Conservation (phyloP, 2,888 invertebrate species). For the Harpalus rufipes region DNA sequence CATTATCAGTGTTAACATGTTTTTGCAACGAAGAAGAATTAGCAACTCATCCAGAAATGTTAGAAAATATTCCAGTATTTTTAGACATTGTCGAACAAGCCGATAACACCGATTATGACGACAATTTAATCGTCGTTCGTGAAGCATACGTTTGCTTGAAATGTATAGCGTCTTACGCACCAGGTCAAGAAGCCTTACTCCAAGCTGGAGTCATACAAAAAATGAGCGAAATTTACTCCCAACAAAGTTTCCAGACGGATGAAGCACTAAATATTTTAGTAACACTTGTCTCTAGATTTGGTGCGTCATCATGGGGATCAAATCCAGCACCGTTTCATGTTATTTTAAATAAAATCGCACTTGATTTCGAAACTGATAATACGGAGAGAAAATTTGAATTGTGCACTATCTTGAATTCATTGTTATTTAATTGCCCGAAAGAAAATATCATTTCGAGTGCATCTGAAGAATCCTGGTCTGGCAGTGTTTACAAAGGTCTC, state of each 20-base stretch:
- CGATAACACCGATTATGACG: slow-evolving; percentile 91
- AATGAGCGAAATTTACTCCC: slow-evolving; percentile 92
- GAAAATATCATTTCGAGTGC: slow-evolving; percentile 82
- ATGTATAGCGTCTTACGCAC: slow-evolving; percentile 87
- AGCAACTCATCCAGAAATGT: slow-evolving; percentile 90
- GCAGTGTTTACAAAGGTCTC: slow-evolving; percentile 89
- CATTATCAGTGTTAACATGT: slow-evolving; percentile 90
- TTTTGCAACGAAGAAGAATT: slow-evolving; percentile 91
- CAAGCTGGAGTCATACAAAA: slow-evolving; percentile 88
- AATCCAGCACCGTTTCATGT: slow-evolving; percentile 90
- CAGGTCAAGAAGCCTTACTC: slow-evolving; percentile 89
- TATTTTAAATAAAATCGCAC: slow-evolving; percentile 88
- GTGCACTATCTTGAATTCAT: slow-evolving; percentile 87
- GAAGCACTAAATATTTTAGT: slow-evolving; percentile 91
- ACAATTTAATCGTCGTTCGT: slow-evolving; percentile 91
- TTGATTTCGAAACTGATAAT: slow-evolving; percentile 93
- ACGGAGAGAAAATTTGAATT: slow-evolving; percentile 94
- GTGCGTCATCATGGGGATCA: slow-evolving; percentile 87
- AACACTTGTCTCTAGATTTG: slow-evolving; percentile 85
- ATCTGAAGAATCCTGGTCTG: slow-evolving; percentile 88
- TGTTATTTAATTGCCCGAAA: slow-evolving; percentile 86
- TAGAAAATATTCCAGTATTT: slow-evolving; percentile 89
- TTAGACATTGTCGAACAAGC: slow-evolving; percentile 90
- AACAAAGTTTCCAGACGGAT: slow-evolving; percentile 93
- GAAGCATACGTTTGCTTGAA: slow-evolving; percentile 92